Evolutionary conservation across 2,888 invertebrate genomes (phyloP), one percentile per base, ranked within the genome.

Genomic region (Chymomyza amoena): DNA sequence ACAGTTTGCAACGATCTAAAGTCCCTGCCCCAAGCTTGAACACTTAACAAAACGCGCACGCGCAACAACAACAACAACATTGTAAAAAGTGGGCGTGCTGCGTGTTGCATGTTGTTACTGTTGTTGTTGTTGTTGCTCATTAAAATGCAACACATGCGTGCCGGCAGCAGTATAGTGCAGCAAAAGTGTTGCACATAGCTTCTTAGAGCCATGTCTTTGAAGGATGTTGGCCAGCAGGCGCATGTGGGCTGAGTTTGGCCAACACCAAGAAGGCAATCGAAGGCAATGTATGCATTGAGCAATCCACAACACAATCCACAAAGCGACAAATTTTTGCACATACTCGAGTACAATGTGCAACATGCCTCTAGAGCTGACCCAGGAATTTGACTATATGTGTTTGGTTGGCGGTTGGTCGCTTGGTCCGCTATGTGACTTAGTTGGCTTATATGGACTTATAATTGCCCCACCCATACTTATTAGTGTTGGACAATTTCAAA

Each of bases 71-170:
- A 10, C 16, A 69, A 59, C 56, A 56, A 16, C 39, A 36, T 61
- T 18, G 57, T 39, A 83, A 81, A 87, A 88, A 88, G 89, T 84
- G 89, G 89, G 84, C 84, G 84, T 89, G 88, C 77, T 75, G 69
- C 78, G 87, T 84, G 89, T 73, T 69, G 69, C 1, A 7, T 64
- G 61, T n/a, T 25, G 51, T 45, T 64, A 57, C 18, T 32, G 69
- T 56, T 61, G 64, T 45, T 50, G 56, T 62, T 69, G 77, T 69
- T 73, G 76, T 68, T 70, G 79, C 76, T 67, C 84, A 84, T 89
- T 89, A 87, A 88, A 89, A 84, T 89, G 89, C 84, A 86, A 83
- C 88, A 60, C 89, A 84, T 84, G 84, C 84, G 86, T 84, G 88
- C 61, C 50, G n/a, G 25, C 57, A 36, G 60, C 36, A 6, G 6